Base-by-base conservation (phyloP, 2,113 vertebrate genomes). In the Chaetura pelagica region DNA sequence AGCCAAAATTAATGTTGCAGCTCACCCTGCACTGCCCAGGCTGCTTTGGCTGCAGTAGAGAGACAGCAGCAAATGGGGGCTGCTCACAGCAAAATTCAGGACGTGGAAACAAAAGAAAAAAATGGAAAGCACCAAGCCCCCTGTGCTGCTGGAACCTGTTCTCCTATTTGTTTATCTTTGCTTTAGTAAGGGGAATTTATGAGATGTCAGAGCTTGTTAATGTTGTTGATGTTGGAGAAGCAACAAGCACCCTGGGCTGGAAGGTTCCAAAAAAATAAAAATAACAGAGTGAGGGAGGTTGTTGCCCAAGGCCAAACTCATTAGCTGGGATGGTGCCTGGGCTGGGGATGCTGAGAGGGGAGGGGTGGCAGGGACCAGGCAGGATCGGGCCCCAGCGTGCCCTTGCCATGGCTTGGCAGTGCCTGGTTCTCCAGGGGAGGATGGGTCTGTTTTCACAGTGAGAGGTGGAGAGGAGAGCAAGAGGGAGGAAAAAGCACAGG, bases 121-220 rank as follows among this genome's bases (percentile, higher is more conserved):
- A 32, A 74, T 22, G 19, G 48, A 14, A 32, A 84, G 82, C 55
- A 15, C 51, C 51, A 30, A 48, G 29, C 2, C 8, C 15, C 55
- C 57, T 12, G 52, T 5, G 22, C 52, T 44, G 48, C 80, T 74
- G 85, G 19, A 92, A 68, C 64, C 84, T 75, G 55, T 76, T 94
- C 83, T 66, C 59, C 66, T 93, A 12, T 91, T 94, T 93, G 67
- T 66, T 83, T 78, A 68, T 3, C 48, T 94, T 67, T 90, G 87
- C 81, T 93, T 91, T 59, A 96, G 82, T 91, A 73, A 72, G 83
- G 85, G 88, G 93, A 97, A 97, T 96, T 86, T 95, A 97, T 92
- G 94, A 94, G 89, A 55, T 92, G 91, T 94, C 96, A 87, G 91
- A 92, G 74, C 82, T 90, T 48, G 93, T 95, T 96, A 96, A 90